These are phyloP conservation scores for Megalopta genalis DNA, from an alignment of 1,140 invertebrate genomes.

Conservation along the genomic window DNA sequence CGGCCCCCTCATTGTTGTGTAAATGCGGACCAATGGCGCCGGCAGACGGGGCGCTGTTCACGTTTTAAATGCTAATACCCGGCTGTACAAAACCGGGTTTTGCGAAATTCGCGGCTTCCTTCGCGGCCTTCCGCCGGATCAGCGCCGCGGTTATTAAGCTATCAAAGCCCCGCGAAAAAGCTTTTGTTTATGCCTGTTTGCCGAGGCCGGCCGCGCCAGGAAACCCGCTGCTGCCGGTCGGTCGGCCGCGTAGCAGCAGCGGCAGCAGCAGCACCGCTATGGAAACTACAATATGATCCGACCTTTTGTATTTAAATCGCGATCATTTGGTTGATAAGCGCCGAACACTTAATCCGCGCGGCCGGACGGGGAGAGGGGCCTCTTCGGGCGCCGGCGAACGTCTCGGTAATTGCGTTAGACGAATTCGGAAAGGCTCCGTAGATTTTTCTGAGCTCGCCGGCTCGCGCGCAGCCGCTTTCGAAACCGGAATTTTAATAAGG, in stretches of 20 bases:
- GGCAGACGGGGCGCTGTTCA: conserved; percentile 70
- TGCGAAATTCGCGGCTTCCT: conserved; percentile 66
- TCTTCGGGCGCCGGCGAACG: no score
- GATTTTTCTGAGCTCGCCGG: no score
- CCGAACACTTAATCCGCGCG: background rate
- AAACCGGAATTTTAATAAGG: no score
- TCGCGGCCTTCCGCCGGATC: conserved; percentile 7
- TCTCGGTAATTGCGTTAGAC: no score
- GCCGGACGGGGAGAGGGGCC: background rate
- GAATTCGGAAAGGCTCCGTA: no score
- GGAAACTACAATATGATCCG: background rate
- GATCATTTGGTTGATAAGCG: background rate
- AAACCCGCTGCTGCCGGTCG: no score
- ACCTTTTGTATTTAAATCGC: conserved; percentile 9
- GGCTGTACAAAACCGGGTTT: conserved; percentile 73
- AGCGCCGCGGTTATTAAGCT: conserved; percentile 44
- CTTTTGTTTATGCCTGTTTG: conserved; percentile 43
- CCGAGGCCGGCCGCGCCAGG: no score
- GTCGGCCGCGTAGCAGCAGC: no score
- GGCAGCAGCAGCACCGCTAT: background rate
- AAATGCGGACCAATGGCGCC: conserved; percentile 79
- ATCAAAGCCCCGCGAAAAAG: conserved; percentile 32
- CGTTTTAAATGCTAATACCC: conserved; percentile 78
- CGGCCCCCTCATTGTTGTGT: conserved; percentile 78
- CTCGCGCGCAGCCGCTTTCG: no score